Evolutionary conservation across 1,140 invertebrate species (phyloP), one percentile per base, ranked within the genome.

Genomic region (Micrasema longulum): DNA sequence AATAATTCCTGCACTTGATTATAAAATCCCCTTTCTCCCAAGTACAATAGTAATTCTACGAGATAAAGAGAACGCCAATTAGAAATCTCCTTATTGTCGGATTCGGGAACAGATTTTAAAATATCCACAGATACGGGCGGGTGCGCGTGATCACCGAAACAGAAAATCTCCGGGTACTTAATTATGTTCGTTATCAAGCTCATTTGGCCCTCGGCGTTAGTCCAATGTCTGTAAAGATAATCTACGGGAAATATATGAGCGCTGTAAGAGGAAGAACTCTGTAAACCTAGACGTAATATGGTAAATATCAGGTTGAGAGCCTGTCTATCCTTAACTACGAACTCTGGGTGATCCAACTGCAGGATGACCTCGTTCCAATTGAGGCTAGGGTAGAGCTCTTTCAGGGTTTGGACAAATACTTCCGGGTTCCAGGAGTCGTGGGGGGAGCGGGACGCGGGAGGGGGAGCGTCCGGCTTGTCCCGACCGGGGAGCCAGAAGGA

Each of bases 61-160:
- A 99, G 85, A 79, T 97, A 95, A 22, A 98, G 79, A 1, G 93
- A 97, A 75, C 95, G 90, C 97, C 97, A 98, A 4, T 92, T 94
- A 38, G 90, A 89, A 35, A 97, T 90, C 80, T 97, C 96, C 79
- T 97, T 96, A 77, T 95, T 96, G 62, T 98, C 96, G 18, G 88
- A 87, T 86, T 98, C 97, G 0, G 96, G 96, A 12, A 93, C 91
- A 14, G 95, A 92, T 85, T 99, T 99, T 9, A 99, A 81, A 69
- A 95, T 89, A 76, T 98, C 95, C 65, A 96, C 91, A 1, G 91
- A 86, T 2, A 97, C 94, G 6, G 93, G 88, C 76, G 92, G 92
- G 81, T 92, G 95, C 0, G 92, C 91, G 84, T 95, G 93, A 82
- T 99, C 97, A 55, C 93, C 92, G 80, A 99, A 95, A 79, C 93